Percentiles rank a stretch among this genome's conserved stretches.
Evolutionary conservation across 2,888 invertebrate genomes (phyloP).

Genomic region (Eupithecia centaureata): DNA sequence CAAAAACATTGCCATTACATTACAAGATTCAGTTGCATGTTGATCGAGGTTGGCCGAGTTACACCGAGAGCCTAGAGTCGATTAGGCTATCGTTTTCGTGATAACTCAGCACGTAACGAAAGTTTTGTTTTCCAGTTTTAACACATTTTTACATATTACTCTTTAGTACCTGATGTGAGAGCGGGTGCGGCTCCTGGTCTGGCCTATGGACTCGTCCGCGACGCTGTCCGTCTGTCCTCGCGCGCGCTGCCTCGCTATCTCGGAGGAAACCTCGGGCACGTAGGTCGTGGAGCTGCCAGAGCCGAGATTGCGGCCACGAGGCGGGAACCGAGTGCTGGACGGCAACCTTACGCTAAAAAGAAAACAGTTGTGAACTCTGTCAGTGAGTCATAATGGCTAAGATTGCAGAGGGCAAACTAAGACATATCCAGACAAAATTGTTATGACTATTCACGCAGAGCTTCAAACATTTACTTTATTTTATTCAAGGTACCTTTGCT

Average conservation of each 20-base stretch:
- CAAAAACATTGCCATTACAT: not conserved
- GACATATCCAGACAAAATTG: not conserved
- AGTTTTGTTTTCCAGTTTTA: too few species aligned
- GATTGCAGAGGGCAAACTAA: not conserved
- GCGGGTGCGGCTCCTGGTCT: slow-evolving; percentile 83
- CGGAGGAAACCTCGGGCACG: slow-evolving; percentile 74
- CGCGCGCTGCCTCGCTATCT: slow-evolving; percentile 72
- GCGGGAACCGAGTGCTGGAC: slow-evolving; percentile 93
- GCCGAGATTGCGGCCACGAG: slow-evolving; percentile 84
- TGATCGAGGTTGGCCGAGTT: not conserved
- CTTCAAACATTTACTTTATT: not conserved
- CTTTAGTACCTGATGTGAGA: slow-evolving; percentile 82
- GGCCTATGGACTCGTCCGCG: slow-evolving; percentile 77
- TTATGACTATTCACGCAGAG: not conserved
- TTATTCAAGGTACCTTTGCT: not conserved
- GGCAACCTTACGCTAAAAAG: slow-evolving; percentile 84
- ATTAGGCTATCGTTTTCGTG: not conserved
- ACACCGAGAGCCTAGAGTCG: not conserved
- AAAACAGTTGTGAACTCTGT: not conserved
- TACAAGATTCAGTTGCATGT: not conserved
- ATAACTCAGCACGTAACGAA: not conserved
- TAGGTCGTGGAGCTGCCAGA: slow-evolving; percentile 78
- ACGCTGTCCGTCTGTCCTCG: slow-evolving; percentile 74
- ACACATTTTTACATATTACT: too few species aligned
- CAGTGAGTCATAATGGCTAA: not conserved